Percentiles rank a stretch among this genome's conserved stretches.
These are phyloP conservation scores for Phoeniculus purpureus DNA, from an alignment of 2,797 vertebrate species.

Conservation along the genomic window DNA sequence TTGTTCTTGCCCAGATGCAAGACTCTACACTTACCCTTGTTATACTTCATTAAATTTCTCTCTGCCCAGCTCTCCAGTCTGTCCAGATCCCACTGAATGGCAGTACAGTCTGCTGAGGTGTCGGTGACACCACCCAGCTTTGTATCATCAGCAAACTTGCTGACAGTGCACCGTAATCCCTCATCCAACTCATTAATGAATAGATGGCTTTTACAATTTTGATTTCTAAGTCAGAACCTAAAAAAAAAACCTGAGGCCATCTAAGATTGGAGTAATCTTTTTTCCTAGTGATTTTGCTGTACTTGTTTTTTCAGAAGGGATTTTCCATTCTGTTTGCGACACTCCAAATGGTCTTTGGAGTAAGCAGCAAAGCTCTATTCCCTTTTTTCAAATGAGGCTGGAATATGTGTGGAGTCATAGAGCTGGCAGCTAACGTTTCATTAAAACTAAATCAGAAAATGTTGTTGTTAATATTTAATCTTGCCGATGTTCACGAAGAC, in stretches of 20 bases:
- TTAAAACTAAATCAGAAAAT: background rate
- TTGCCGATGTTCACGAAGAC: background rate
- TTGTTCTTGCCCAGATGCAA: too few species aligned
- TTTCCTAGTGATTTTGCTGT: background rate
- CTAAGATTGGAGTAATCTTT: background rate
- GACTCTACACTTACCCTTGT: too few species aligned
- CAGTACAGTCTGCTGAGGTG: too few species aligned
- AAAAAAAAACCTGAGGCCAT: background rate
- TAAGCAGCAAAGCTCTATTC: background rate
- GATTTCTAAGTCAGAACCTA: too few species aligned
- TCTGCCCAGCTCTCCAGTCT: too few species aligned
- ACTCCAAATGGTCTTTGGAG: background rate
- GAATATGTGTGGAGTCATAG: background rate
- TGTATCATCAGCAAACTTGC: too few species aligned
- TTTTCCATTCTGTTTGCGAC: background rate
- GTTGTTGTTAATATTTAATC: background rate
- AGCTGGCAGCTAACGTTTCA: background rate
- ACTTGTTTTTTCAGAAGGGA: background rate
- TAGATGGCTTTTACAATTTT: too few species aligned
- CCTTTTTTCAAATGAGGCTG: background rate
- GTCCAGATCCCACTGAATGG: too few species aligned
- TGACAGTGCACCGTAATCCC: too few species aligned
- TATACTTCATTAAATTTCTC: too few species aligned
- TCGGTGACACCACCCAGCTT: too few species aligned
- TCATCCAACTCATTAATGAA: too few species aligned